phyloP scores from a whole-genome alignment of 1,140 invertebrate species.

The Drosophila subpulchrella region DNA sequence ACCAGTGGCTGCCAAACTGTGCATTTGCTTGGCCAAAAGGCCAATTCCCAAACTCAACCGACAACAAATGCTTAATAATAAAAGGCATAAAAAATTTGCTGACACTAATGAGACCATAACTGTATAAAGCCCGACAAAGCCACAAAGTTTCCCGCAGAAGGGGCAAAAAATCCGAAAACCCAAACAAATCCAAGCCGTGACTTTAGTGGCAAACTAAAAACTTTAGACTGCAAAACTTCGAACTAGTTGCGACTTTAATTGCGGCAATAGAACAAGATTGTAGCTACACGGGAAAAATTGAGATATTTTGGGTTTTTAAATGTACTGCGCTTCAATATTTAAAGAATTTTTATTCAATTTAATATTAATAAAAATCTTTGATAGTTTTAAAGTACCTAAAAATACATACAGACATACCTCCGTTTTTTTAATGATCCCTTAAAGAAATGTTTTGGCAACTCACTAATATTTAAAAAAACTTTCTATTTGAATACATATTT shows the following conservation, averaged over 20 bases:
- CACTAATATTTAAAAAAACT: no score
- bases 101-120: conserved; percentile 80
- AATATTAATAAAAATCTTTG: no score
- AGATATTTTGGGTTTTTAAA: background rate
- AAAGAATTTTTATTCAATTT: no score
- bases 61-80: conserved; percentile 10
- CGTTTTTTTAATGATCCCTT: no score
- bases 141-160: conserved; percentile 20
- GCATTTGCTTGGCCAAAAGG: conserved; percentile 15
- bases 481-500: no score
- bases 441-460: no score
- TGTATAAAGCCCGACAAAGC: conserved; percentile 55
- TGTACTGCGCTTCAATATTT: no score
- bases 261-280: conserved; percentile 76
- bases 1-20: conserved; percentile 24
- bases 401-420: no score
- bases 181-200: conserved; percentile 46
- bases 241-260: conserved; percentile 66
- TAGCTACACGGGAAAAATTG: conserved; percentile 13
- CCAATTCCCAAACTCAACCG: background rate
- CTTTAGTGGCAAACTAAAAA: conserved; percentile 30
- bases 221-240: conserved; percentile 17
- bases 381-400: no score
- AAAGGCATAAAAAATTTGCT: conserved; percentile 44
- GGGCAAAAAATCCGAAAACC: conserved; percentile 17